Evolutionary conservation across 2,113 vertebrate species (phyloP).

Genomic region (Channa argus): DNA sequence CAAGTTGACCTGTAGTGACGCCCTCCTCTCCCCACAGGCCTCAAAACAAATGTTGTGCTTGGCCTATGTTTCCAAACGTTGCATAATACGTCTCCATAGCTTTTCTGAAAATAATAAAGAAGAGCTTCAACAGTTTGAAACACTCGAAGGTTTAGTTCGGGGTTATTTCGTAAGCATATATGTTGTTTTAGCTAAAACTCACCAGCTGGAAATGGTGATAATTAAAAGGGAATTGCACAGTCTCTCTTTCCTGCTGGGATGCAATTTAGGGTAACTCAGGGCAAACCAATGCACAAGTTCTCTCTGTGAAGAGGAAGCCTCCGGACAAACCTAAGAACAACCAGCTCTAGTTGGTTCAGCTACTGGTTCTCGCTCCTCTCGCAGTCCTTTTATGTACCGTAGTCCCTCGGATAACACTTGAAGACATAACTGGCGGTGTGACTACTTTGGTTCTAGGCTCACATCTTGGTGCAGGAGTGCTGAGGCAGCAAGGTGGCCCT

Average conservation of each 20-base stretch:
- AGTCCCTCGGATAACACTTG: conserved; percentile 29
- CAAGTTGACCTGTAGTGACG: conserved; percentile 24
- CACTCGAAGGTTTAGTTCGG: not conserved
- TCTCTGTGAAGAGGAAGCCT: not conserved
- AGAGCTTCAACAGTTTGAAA: not conserved
- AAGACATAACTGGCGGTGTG: conserved; percentile 25
- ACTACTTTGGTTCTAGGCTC: conserved; percentile 47
- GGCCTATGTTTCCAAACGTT: not conserved
- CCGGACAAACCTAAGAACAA: conserved; percentile 22
- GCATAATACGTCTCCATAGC: not conserved
- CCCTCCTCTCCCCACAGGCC: not conserved
- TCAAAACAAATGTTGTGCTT: conserved; percentile 16
- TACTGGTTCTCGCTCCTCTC: conserved; percentile 1
- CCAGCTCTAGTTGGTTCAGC: not conserved
- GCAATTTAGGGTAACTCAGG: not conserved
- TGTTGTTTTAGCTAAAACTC: not conserved
- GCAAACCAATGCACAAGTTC: too few relatives aligned
- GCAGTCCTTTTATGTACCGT: conserved; percentile 9
- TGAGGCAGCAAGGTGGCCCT: conserved; percentile 45
- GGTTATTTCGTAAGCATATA: not conserved
- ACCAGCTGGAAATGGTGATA: not conserved
- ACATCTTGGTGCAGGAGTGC: conserved; percentile 32
- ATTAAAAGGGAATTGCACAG: not conserved
- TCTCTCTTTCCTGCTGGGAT: conserved; percentile 1
- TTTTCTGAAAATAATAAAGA: not conserved